Evolutionary conservation across 1,140 invertebrate genomes (phyloP).

Genomic region (Frieseomelitta varia): DNA sequence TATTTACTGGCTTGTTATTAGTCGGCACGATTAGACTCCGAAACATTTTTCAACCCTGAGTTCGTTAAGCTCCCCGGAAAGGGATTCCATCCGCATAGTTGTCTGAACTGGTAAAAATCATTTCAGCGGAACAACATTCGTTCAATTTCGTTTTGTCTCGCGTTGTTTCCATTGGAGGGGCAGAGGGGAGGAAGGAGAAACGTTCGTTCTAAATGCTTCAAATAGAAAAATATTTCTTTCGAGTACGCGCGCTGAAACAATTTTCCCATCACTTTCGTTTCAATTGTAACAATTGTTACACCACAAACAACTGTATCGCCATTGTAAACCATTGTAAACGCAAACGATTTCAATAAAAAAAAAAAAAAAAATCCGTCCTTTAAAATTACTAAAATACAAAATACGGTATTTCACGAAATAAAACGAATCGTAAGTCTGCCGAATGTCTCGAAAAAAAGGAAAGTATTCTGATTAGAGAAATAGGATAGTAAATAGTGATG

Average conservation of each 20-base stretch:
- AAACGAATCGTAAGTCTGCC: too few relatives aligned
- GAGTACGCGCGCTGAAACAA: neutral
- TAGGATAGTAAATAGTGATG: too few relatives aligned
- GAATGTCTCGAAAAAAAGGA: too few relatives aligned
- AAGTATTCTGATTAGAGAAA: too few relatives aligned
- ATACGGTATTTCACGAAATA: too few relatives aligned
- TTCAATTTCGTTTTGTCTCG: neutral
- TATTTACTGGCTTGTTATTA: constrained; percentile 58
- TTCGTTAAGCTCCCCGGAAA: neutral
- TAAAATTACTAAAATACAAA: too few relatives aligned
- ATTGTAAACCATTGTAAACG: neutral
- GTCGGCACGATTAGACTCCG: constrained; percentile 16
- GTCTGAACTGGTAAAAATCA: neutral
- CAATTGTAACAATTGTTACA: too few relatives aligned
- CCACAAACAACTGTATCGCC: neutral
- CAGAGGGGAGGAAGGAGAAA: neutral
- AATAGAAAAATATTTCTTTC: neutral
- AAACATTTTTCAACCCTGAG: neutral
- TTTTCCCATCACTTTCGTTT: neutral
- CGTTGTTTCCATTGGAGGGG: neutral
- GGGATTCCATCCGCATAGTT: neutral
- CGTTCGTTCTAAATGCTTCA: neutral
- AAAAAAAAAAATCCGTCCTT: too few relatives aligned
- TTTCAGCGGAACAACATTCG: neutral
- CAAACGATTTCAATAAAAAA: neutral